Base-by-base conservation (phyloP, 2,797 vertebrate species). In the Cynodonichthys magdalenae region DNA sequence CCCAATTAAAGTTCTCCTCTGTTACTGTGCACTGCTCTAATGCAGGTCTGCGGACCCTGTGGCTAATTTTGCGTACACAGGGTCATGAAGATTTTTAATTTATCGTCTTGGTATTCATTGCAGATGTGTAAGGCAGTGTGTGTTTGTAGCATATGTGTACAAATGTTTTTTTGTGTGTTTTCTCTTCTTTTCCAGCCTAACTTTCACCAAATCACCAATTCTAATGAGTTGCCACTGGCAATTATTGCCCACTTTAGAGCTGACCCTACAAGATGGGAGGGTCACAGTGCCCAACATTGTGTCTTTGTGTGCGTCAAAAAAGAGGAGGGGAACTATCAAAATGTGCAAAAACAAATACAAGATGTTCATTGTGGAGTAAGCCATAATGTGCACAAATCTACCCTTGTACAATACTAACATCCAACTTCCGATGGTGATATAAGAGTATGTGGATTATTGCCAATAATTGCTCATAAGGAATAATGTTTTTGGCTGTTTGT, bases 51-150 rank as follows among this genome's bases (percentile, higher is more conserved):
- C 86, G 87, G 82, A 81, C 77, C 87, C 87, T 74, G 74, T 88
- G 86, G 90, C 89, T 92, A 88, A 89, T 92, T 92, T 83, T 91
- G 89, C 86, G 85, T 91, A 89, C 87, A 90, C 87, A 88, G 87
- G 88, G 89, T 92, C 90, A 91, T 82, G 70, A 83, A 82, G 89
- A 89, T 89, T 87, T 58, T 89, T 83, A 87, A 88, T 92, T 89
- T 87, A 86, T 76, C 58, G 70, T 64, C 83, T 83, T 86, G 46
- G 46, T 19, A 12, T 66, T 72, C 63, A 61, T 74, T 57, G 71
- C 57, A 61, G 53, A 63, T 61, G 49, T 78, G 72, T 70, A 63
- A 59, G 24, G 24, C 24, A 24, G 48, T 71, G 61, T 45, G 27
- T 31, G 15, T 5, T 62, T 53, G 29, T 57, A 48, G 60, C 79